A percentile compares a stretch with the other conserved stretches of the same genome.
Conservation (phyloP, 2,113 vertebrate genomes). For the Oreochromis aureus region DNA sequence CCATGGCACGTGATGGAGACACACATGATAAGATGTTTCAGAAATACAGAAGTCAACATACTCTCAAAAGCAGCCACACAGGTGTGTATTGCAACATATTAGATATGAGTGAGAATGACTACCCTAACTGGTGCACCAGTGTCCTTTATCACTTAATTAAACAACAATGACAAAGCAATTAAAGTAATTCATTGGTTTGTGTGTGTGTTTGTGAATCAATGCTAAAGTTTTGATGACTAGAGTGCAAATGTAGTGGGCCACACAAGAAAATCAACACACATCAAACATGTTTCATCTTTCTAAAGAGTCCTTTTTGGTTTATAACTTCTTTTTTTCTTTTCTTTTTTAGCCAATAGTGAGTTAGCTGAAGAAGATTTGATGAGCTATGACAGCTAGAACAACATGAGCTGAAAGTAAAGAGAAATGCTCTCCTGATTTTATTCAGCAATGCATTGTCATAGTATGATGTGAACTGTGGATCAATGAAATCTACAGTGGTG, state of each 20-base stretch:
- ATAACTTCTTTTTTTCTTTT: neutral
- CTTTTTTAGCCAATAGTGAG: neutral
- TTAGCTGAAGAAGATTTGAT: neutral
- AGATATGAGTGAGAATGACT: neutral
- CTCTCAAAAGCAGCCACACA: neutral
- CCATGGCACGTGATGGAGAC: neutral
- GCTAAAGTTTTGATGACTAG: neutral
- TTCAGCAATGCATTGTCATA: neutral
- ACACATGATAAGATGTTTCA: neutral
- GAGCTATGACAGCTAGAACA: neutral
- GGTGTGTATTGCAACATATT: neutral
- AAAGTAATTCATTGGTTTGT: neutral
- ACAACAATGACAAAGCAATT: neutral
- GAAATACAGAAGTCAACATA: neutral
- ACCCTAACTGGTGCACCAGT: neutral
- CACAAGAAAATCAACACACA: neutral
- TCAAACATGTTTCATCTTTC: neutral
- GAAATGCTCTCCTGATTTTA: neutral
- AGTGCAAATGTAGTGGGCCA: neutral
- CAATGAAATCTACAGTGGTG: neutral
- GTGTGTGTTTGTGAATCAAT: neutral
- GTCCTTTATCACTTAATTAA: neutral
- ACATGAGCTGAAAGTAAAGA: neutral
- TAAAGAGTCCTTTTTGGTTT: neutral
- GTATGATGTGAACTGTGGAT: neutral